phyloP scores from a whole-genome alignment of 2,113 vertebrate species.

The Pelecanus crispus region DNA sequence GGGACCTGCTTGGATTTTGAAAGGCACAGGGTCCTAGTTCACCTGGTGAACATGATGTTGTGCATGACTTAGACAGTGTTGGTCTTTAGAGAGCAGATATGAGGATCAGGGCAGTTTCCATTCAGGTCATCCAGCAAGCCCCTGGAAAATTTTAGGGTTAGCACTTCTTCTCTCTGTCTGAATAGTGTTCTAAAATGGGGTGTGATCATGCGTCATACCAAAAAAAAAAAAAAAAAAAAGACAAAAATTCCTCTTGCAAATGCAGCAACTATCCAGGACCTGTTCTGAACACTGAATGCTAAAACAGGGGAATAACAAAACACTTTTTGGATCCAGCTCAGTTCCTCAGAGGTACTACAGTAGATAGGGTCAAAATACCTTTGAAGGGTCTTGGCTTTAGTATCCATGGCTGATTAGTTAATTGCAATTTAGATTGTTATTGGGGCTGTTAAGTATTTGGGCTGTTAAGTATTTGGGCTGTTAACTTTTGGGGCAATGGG shows the following conservation, averaged over 20 bases:
- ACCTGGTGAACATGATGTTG: neutral
- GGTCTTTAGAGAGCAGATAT: neutral
- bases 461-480: too few relatives aligned
- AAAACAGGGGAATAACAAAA: neutral
- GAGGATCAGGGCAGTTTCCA: neutral
- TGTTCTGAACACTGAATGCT: neutral
- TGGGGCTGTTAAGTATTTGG: neutral
- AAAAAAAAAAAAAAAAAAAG: neutral
- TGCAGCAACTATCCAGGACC: neutral
- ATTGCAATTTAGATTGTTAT: neutral
- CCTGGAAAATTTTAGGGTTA: neutral
- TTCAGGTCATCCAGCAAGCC: neutral
- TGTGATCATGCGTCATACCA: fast-evolving
- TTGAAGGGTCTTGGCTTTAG: neutral
- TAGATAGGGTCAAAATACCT: neutral
- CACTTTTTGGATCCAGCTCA: neutral
- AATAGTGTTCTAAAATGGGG: neutral
- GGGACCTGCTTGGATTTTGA: neutral
- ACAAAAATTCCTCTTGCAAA: neutral
- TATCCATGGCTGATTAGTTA: neutral
- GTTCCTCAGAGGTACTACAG: neutral
- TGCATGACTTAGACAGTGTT: fast-evolving
- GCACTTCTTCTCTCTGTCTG: neutral
- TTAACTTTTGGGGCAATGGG: neutral
- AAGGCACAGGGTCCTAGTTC: neutral